phyloP scores from a whole-genome alignment of 2,888 invertebrate genomes.

The Liposcelis brunnea region DNA sequence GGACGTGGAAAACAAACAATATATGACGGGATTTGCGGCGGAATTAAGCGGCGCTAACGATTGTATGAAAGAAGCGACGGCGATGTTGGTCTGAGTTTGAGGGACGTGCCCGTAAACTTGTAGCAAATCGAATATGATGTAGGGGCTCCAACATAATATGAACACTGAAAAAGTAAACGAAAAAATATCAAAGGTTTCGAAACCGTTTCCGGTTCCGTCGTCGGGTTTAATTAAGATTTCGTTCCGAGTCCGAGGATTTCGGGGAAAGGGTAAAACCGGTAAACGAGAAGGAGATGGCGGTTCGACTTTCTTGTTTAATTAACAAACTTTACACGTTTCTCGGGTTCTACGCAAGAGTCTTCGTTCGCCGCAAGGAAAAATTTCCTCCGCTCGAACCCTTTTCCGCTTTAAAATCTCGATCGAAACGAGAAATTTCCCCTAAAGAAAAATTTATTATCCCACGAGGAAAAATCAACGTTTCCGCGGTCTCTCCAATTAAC shows the following conservation, averaged over 20 bases:
- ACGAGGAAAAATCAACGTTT: no score
- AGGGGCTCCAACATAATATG: constrained; percentile 88
- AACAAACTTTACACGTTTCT: no score
- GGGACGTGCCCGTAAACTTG: constrained; percentile 77
- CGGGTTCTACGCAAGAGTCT: no score
- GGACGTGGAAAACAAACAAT: constrained; percentile 81
- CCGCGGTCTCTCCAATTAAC: no score
- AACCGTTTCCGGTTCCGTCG: neutral
- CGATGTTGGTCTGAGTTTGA: constrained; percentile 57
- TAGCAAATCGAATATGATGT: constrained; percentile 78
- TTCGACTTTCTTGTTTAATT: no score
- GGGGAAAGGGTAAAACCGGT: no score
- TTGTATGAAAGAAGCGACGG: constrained; percentile 78
- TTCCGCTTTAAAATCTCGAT: no score
- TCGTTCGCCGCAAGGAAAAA: no score
- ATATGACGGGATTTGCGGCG: constrained; percentile 86
- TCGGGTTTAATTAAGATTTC: neutral
- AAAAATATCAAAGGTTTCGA: neutral
- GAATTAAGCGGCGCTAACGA: constrained; percentile 83
- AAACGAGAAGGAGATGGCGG: no score
- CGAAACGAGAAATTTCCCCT: no score
- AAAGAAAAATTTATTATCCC: no score
- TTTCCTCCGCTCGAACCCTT: no score
- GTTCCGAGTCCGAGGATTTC: neutral
- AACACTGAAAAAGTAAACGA: constrained; percentile 53